phyloP scores from a whole-genome alignment of 2,888 invertebrate species.

The Ophonus ardosiacus region DNA sequence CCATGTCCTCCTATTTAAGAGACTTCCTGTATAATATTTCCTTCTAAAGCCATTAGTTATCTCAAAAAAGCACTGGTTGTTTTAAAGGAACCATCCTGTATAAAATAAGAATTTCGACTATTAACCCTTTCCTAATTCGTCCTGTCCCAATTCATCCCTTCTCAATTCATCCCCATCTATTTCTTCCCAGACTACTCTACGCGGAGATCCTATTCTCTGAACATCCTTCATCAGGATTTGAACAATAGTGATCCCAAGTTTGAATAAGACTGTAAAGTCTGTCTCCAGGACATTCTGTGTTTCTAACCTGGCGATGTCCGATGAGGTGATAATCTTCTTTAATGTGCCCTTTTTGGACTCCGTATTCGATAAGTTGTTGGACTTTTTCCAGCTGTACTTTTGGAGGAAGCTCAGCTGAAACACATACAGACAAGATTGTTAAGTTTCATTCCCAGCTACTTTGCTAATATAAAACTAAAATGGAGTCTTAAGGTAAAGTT shows the following conservation, averaged over 20 bases:
- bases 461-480: no score
- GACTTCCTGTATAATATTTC: no score
- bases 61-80: no score
- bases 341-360: constrained; percentile 81
- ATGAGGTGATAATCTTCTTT: constrained; percentile 79
- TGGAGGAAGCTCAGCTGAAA: constrained; percentile 80
- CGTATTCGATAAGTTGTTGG: constrained; percentile 80
- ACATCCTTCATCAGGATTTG: constrained; percentile 57
- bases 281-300: constrained; percentile 84
- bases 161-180: neutral
- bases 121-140: neutral
- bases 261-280: constrained; percentile 80
- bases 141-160: neutral
- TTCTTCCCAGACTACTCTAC: constrained; percentile 24
- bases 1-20: no score
- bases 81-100: no score
- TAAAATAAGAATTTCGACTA: no score
- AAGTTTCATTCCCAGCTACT: no score
- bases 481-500: no score
- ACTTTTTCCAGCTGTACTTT: constrained; percentile 79
- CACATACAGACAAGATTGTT: no score
- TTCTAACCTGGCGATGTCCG: constrained; percentile 81
- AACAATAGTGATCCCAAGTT: constrained; percentile 79
- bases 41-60: no score
- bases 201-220: constrained; percentile 42